Evolutionary conservation across 1,140 invertebrate species (phyloP).

Genomic region (Drosophila murphyi): DNA sequence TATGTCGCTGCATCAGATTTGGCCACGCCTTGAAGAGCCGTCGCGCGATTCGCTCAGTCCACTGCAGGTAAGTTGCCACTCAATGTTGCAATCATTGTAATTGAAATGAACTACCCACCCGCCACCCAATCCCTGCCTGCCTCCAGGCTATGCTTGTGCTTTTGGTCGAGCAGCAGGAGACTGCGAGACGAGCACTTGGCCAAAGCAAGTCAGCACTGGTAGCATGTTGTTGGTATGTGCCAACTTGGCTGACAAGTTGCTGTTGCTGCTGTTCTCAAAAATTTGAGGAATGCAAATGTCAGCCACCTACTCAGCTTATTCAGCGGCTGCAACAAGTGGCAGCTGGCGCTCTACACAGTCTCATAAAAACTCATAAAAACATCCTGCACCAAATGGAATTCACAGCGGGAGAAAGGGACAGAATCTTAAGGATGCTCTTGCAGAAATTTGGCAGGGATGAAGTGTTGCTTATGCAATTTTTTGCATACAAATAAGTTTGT

Average conservation of each 20-base stretch:
- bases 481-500: no score
- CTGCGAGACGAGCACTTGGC: conserved; percentile 11
- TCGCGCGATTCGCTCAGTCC: conserved; percentile 86
- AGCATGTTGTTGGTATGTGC: background rate
- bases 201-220: conserved; percentile 11
- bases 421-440: no score
- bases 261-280: conserved; percentile 20
- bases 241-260: conserved; percentile 40
- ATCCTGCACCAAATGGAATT: conserved; percentile 41
- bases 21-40: conserved; percentile 88
- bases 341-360: conserved; percentile 21
- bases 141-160: no score
- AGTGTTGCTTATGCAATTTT: no score
- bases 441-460: no score
- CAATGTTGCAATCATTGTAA: conserved; percentile 45
- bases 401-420: background rate
- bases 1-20: conserved; percentile 93
- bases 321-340: background rate
- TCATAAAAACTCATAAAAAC: conserved; percentile 53
- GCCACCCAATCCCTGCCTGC: no score
- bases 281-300: conserved; percentile 15
- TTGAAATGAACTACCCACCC: conserved; percentile 33
- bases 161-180: conserved; percentile 8
- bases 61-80: conserved; percentile 88
- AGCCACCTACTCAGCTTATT: background rate